phyloP scores from a whole-genome alignment of 2,113 vertebrate genomes.

The Tychaedon coryphoeus region DNA sequence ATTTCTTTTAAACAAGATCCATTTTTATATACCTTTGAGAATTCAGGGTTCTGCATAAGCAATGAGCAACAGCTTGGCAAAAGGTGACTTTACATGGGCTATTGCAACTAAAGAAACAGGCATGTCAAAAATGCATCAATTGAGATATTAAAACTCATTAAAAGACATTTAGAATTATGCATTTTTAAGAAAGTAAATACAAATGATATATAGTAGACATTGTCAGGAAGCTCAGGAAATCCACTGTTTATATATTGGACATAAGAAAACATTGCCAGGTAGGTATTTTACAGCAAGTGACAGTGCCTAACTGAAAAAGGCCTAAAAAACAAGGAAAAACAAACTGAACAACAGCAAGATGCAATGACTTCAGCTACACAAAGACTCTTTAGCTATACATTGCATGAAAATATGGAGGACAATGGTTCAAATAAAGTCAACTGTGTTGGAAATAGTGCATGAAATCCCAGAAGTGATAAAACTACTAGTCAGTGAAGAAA shows the following conservation, averaged over 20 bases:
- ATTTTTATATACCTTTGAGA: not conserved
- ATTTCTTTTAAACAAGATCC: not conserved
- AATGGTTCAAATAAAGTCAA: conserved; percentile 52
- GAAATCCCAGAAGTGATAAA: conserved; percentile 67
- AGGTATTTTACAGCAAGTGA: not conserved
- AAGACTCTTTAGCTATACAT: not conserved
- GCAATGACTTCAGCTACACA: not conserved
- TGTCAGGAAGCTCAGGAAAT: not conserved
- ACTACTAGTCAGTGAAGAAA: conserved; percentile 59
- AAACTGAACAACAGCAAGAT: not conserved
- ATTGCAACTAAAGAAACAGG: not conserved
- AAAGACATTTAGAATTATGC: not conserved
- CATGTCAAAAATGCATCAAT: fast-evolving
- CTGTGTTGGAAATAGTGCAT: conserved; percentile 64
- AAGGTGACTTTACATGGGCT: not conserved
- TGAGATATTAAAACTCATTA: not conserved
- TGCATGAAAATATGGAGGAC: conserved; percentile 7
- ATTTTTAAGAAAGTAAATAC: not conserved
- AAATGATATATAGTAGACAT: not conserved
- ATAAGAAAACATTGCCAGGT: not conserved
- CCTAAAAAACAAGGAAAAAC: not conserved
- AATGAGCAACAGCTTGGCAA: not conserved
- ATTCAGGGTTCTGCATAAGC: not conserved
- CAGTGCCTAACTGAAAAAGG: not conserved
- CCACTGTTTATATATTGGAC: not conserved